phyloP scores from a whole-genome alignment of 1,140 invertebrate genomes.

The Leptestheria dahalacensis region DNA sequence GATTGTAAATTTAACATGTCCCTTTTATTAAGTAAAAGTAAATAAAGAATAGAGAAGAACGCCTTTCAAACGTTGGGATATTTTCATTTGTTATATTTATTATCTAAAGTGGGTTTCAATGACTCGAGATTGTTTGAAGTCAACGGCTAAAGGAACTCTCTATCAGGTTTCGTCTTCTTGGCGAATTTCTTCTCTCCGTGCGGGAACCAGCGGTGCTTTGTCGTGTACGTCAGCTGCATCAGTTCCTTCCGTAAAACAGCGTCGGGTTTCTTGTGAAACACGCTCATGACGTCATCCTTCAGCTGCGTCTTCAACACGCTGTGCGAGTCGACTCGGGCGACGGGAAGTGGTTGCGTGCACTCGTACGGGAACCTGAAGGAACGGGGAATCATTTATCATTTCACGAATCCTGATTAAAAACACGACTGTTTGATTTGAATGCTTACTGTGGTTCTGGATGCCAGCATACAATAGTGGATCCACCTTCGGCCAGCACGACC shows the following conservation, averaged over 20 bases:
- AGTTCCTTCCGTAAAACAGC: constrained; percentile 46
- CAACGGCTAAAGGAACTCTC: constrained; percentile 17
- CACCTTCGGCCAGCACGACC: constrained; percentile 50
- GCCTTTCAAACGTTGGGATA: too few relatives aligned
- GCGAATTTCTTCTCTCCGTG: constrained; percentile 33
- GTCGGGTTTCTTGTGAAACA: constrained; percentile 46
- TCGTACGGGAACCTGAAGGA: constrained; percentile 58
- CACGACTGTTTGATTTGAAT: too few relatives aligned
- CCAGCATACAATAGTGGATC: constrained; percentile 66
- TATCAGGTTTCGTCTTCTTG: constrained; percentile 18
- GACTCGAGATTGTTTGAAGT: neutral
- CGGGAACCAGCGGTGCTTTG: constrained; percentile 63
- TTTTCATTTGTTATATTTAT: too few relatives aligned
- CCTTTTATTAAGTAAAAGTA: too few relatives aligned
- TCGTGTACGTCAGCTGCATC: constrained; percentile 55
- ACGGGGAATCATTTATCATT: neutral
- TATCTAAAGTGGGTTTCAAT: too few relatives aligned
- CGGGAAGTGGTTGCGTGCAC: constrained; percentile 52
- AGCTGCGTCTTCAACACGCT: constrained; percentile 25
- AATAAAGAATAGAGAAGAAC: too few relatives aligned
- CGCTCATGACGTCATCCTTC: constrained; percentile 39
- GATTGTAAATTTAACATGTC: too few relatives aligned
- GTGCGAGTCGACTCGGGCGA: constrained; percentile 21
- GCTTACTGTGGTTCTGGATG: constrained; percentile 48
- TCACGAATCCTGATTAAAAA: too few relatives aligned